Evolutionary conservation across 2,113 vertebrate genomes (phyloP), one percentile per base, ranked within the genome.

Genomic region (Hippocampus abdominalis): DNA sequence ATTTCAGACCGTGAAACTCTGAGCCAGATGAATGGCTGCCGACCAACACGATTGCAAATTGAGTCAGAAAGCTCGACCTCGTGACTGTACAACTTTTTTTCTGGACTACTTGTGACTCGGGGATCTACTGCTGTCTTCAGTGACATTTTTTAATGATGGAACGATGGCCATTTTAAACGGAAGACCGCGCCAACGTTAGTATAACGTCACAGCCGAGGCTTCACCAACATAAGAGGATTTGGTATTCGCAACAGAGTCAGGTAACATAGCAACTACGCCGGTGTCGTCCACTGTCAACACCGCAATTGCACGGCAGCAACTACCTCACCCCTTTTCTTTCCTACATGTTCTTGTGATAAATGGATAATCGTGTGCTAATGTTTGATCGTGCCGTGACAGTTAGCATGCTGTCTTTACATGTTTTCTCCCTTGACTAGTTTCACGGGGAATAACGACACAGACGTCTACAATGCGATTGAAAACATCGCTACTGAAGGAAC

Each of bases 401-500:
- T 68, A 40, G 23, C 66, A 8, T 44, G 66, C 32, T 78, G 40
- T 56, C 25, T 66, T 64, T 65, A 54, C 69, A 44, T 25, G 42
- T 46, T 42, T 25, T 40, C 29, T 36, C 23, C 29, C 29, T n/a
- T 44, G 18, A 44, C 13, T 13, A 21, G 61, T 25, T 75, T 20
- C 76, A 57, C 53, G 81, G 78, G 69, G 10, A 64, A 71, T 70
- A 70, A 59, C 64, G 66, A n/a, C 69, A 68, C 20, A 60, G 49
- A 56, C 32, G 64, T 59, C 56, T 60, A 74, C 64, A 42, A 98
- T 99, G 97, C 95, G 96, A 73, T 85, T 98, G 82, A 98, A 98
- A 89, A 96, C 92, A 67, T 95, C 95, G 2, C 89, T 97, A 79
- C 86, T 94, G 60, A 98, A 96, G 88, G 95, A 98, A 87, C 94